phyloP scores from a whole-genome alignment of 2,888 invertebrate species.

The Pollenia griseotomentosa region DNA sequence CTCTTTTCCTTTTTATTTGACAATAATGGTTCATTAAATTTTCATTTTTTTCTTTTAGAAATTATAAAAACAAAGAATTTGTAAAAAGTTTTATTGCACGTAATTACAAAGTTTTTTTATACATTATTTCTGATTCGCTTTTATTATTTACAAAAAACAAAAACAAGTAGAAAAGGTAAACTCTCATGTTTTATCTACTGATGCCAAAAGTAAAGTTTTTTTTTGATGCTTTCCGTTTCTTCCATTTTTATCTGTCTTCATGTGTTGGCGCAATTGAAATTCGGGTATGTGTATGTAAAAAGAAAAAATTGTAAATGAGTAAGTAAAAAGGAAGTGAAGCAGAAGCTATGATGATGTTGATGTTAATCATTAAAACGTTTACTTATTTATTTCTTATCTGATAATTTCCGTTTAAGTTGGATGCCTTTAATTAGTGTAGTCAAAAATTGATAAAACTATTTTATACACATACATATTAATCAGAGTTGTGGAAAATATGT shows the following conservation, averaged over 20 bases:
- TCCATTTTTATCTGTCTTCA: background rate
- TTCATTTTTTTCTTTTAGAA: conserved; percentile 20
- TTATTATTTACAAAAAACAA: background rate
- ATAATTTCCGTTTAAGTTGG: conserved; percentile 27
- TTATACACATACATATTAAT: background rate
- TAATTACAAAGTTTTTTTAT: conserved; percentile 46
- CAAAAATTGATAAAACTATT: conserved; percentile 4
- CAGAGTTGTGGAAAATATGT: background rate
- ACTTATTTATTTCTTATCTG: conserved; percentile 37
- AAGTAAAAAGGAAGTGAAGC: background rate
- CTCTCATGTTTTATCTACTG: conserved; percentile 21
- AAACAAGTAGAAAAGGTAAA: conserved; percentile 20
- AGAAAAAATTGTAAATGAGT: background rate
- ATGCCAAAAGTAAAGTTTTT: background rate
- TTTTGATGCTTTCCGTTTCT: conserved; percentile 6
- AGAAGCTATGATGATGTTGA: background rate
- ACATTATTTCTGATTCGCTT: background rate
- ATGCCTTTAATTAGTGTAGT: conserved; percentile 35
- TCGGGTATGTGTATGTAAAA: background rate
- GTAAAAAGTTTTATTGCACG: conserved; percentile 36
- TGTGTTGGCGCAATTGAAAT: background rate
- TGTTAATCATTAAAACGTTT: conserved; percentile 31
- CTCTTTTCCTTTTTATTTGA: conserved; percentile 8
- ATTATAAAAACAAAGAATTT: conserved; percentile 9
- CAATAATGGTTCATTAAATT: conserved; percentile 48